phyloP scores from a whole-genome alignment of 2,113 vertebrate genomes.

The Lasiurus cinereus region DNA sequence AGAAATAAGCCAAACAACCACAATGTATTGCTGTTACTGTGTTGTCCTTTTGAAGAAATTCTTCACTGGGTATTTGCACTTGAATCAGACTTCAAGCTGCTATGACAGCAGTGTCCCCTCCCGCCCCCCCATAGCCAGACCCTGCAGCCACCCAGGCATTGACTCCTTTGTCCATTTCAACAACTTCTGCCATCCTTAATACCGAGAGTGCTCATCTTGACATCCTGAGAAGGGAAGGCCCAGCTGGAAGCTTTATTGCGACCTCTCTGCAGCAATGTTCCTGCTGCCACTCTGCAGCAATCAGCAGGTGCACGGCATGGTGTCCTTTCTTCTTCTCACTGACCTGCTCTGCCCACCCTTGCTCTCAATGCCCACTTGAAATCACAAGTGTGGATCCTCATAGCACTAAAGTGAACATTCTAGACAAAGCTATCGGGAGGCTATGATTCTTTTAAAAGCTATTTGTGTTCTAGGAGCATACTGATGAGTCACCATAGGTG shows the following conservation, averaged over 20 bases:
- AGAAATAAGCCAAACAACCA: slow-evolving; percentile 79
- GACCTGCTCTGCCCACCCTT: not conserved
- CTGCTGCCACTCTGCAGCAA: slow-evolving; percentile 7
- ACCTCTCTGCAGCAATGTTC: not conserved
- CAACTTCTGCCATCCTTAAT: slow-evolving; percentile 38
- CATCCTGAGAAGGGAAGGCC: not conserved
- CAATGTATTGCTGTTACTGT: slow-evolving; percentile 70
- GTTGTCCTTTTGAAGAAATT: slow-evolving; percentile 72
- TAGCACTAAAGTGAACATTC: not conserved
- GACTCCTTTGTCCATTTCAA: slow-evolving; percentile 39
- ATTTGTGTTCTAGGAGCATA: not conserved
- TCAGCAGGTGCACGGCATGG: not conserved
- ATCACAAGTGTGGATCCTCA: not conserved
- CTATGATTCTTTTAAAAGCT: not conserved
- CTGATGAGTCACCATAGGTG: not conserved
- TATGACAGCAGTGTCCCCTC: not conserved
- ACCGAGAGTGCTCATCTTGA: not conserved
- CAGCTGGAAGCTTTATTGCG: slow-evolving; percentile 28
- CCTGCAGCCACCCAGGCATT: not conserved
- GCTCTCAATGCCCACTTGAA: slow-evolving; percentile 62
- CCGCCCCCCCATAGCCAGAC: not conserved
- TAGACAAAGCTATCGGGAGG: not conserved
- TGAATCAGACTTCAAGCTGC: slow-evolving; percentile 71
- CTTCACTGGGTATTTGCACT: slow-evolving; percentile 76
- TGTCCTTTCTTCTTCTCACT: not conserved